phyloP scores from a whole-genome alignment of 2,113 vertebrate genomes.

The Osmerus eperlanus region DNA sequence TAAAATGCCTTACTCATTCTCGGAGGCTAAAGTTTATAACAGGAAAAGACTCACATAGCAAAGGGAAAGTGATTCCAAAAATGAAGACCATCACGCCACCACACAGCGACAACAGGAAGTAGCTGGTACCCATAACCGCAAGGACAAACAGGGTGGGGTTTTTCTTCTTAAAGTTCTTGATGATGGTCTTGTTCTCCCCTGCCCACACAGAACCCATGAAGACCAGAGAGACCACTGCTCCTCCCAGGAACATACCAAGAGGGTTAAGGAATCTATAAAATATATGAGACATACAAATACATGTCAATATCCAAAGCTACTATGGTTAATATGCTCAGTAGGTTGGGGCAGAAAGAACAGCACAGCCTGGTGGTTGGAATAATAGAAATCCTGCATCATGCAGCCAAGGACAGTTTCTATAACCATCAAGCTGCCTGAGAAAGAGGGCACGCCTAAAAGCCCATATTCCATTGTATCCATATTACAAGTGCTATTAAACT shows the following conservation, averaged over 20 bases:
- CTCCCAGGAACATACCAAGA: constrained; percentile 88
- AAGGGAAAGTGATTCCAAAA: constrained; percentile 92
- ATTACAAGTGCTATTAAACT: too few relatives aligned
- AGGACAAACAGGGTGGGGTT: constrained; percentile 84
- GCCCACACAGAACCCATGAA: constrained; percentile 90
- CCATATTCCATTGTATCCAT: too few relatives aligned
- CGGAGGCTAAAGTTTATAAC: not conserved
- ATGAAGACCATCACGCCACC: constrained; percentile 95
- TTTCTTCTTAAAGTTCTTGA: constrained; percentile 90
- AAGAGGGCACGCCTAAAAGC: not conserved
- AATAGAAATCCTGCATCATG: not conserved
- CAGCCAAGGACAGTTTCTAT: constrained; percentile 4
- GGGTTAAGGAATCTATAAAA: constrained; percentile 86
- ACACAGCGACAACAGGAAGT: constrained; percentile 89
- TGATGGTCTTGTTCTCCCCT: constrained; percentile 85
- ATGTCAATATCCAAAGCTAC: not conserved
- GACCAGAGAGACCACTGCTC: constrained; percentile 82
- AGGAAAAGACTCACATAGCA: constrained; percentile 80
- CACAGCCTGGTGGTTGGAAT: constrained; percentile 42
- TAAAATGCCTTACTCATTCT: not conserved
- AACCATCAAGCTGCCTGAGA: not conserved
- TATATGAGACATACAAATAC: not conserved
- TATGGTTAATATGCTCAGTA: too few relatives aligned
- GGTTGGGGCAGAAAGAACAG: constrained; percentile 22
- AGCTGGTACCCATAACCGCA: constrained; percentile 84